Percentiles rank a stretch among this genome's conserved stretches.
These are phyloP conservation scores for Neotoxoptera formosana DNA, from an alignment of 1,140 invertebrate genomes.

Conservation along the genomic window DNA sequence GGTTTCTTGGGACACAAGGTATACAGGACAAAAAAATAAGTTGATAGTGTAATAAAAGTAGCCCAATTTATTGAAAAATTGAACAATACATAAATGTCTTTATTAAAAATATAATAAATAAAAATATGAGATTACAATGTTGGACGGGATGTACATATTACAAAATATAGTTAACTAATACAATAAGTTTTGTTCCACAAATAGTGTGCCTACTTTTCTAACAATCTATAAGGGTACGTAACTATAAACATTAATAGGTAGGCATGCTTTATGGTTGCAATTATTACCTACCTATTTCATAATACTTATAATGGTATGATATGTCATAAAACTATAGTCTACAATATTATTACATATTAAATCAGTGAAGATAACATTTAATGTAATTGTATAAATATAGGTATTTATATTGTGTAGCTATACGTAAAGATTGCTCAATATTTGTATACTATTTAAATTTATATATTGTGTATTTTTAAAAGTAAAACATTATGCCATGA, in stretches of 20 bases:
- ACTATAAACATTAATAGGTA: slow-evolving; percentile 25
- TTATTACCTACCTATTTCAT: slow-evolving; percentile 27
- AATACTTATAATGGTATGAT: slow-evolving; percentile 55
- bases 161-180: not conserved
- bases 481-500: not conserved
- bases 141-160: not conserved
- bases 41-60: not conserved
- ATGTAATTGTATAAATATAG: not conserved
- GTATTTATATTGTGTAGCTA: not conserved
- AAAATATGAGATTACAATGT: slow-evolving; percentile 5
- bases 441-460: not conserved
- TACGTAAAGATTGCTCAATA: not conserved
- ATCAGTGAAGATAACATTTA: not conserved
- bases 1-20: too few relatives aligned
- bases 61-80: not conserved
- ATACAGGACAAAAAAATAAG: not conserved
- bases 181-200: not conserved
- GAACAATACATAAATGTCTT: not conserved
- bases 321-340: slow-evolving; percentile 11
- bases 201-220: not conserved
- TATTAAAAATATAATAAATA: slow-evolving; percentile 24
- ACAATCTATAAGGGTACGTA: not conserved
- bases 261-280: not conserved
- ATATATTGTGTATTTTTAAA: not conserved
- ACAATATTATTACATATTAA: slow-evolving; percentile 3